Conservation (phyloP, 2,113 vertebrate species). For the Trichechus manatus region DNA sequence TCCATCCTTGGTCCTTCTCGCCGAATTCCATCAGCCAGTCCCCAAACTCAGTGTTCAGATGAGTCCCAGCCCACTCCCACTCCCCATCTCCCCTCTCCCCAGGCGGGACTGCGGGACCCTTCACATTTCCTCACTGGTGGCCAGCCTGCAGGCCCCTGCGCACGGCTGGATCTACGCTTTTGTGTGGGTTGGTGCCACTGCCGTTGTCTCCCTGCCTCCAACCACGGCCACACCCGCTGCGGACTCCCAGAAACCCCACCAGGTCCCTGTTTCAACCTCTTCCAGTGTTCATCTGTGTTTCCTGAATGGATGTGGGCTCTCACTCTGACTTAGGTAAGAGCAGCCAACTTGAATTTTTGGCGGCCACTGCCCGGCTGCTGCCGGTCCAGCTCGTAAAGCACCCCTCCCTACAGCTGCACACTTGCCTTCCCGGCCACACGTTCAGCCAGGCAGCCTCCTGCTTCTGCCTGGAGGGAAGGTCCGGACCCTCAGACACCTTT, state of each 20-base stretch:
- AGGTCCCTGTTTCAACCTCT: background rate
- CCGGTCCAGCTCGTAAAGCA: background rate
- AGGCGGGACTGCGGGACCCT: background rate
- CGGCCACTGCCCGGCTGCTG: background rate
- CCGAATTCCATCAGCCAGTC: background rate
- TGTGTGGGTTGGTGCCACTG: rapidly evolving
- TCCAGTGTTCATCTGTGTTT: background rate
- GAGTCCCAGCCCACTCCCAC: background rate
- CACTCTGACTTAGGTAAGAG: background rate
- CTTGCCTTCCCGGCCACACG: rapidly evolving
- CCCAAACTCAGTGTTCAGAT: background rate
- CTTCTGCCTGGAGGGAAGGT: background rate
- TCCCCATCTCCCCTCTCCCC: background rate
- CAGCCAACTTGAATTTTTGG: background rate
- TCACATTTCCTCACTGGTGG: background rate
- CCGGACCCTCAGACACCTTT: background rate
- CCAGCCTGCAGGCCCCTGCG: background rate
- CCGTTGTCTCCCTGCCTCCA: background rate
- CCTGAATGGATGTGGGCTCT: background rate
- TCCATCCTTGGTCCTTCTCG: background rate
- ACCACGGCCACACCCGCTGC: background rate
- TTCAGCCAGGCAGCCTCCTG: background rate
- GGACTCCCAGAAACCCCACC: background rate
- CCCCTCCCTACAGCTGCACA: background rate
- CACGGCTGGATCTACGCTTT: background rate